Evolutionary conservation across 2,797 vertebrate species (phyloP).

Genomic region (Muscicapa striata): DNA sequence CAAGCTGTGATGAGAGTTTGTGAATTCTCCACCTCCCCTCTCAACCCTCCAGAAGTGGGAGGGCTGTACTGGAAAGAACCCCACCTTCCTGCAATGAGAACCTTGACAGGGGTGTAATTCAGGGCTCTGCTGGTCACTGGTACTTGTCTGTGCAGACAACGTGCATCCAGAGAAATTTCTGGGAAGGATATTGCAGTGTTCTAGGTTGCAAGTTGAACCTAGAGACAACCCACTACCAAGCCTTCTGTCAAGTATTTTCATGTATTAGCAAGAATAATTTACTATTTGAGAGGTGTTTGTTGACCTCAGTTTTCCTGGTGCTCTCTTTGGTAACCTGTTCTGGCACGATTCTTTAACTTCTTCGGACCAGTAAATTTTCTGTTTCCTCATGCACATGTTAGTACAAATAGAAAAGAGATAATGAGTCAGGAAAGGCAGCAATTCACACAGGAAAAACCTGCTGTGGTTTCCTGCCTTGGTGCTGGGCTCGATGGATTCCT

Average conservation of each 20-base stretch:
- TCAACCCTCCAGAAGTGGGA: neutral
- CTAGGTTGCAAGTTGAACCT: neutral
- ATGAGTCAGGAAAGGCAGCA: neutral
- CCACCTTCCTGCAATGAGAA: neutral
- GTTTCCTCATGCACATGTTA: slow-evolving; percentile 9
- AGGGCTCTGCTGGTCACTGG: neutral
- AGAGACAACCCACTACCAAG: neutral
- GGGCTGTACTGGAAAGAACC: neutral
- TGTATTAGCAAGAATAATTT: slow-evolving; percentile 28
- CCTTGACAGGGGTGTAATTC: accelerated
- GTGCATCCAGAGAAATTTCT: neutral
- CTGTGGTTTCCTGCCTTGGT: neutral
- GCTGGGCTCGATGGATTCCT: neutral
- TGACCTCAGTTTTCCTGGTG: slow-evolving; percentile 25
- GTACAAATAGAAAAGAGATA: slow-evolving; percentile 16
- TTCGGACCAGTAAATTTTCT: slow-evolving; percentile 4
- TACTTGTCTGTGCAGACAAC: neutral
- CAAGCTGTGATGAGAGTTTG: neutral
- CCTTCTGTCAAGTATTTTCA: slow-evolving; percentile 23
- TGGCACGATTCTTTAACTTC: neutral
- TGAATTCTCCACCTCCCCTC: neutral
- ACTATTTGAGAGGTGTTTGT: slow-evolving; percentile 24
- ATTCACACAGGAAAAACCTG: neutral
- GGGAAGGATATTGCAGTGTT: neutral
- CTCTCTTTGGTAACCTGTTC: slow-evolving; percentile 20